These are phyloP conservation scores for Polymixis lichenea DNA, from an alignment of 2,888 invertebrate genomes.

Conservation along the genomic window DNA sequence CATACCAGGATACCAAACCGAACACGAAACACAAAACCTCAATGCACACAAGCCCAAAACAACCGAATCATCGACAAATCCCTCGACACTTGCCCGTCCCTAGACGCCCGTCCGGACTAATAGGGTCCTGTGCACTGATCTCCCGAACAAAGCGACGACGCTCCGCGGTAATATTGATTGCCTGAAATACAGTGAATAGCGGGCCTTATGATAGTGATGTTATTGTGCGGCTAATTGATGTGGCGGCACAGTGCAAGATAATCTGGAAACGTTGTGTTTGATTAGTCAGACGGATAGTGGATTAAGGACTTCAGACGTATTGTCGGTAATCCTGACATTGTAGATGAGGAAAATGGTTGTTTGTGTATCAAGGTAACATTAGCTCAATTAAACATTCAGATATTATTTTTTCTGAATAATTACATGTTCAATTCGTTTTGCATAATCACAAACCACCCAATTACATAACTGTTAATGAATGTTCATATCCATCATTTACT, in stretches of 20 bases:
- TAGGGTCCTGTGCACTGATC: slow-evolving; percentile 80
- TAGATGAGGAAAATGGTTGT: background rate
- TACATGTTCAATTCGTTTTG: background rate
- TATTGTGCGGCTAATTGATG: slow-evolving; percentile 55
- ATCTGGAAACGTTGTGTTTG: slow-evolving; percentile 32
- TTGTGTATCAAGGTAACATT: background rate
- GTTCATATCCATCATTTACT: background rate
- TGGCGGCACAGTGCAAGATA: slow-evolving; percentile 18
- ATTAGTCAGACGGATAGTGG: slow-evolving; percentile 17
- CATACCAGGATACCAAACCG: slow-evolving; percentile 3
- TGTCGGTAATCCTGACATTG: slow-evolving; percentile 13
- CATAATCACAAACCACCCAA: background rate
- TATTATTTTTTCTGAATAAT: background rate
- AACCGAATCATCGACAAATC: slow-evolving; percentile 60
- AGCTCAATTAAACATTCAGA: background rate
- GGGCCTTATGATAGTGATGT: slow-evolving; percentile 58
- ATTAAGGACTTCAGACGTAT: slow-evolving; percentile 27
- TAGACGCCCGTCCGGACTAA: slow-evolving; percentile 72
- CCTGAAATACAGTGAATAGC: slow-evolving; percentile 59
- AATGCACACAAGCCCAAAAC: slow-evolving; percentile 12
- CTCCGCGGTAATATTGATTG: slow-evolving; percentile 72
- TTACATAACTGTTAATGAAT: background rate
- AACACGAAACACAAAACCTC: slow-evolving; percentile 19
- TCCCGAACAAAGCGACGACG: slow-evolving; percentile 60
- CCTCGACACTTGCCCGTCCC: slow-evolving; percentile 64